Percentiles rank a stretch among this genome's conserved stretches.
phyloP scores from a whole-genome alignment of 2,888 invertebrate genomes.

The Quadriops clusia region DNA sequence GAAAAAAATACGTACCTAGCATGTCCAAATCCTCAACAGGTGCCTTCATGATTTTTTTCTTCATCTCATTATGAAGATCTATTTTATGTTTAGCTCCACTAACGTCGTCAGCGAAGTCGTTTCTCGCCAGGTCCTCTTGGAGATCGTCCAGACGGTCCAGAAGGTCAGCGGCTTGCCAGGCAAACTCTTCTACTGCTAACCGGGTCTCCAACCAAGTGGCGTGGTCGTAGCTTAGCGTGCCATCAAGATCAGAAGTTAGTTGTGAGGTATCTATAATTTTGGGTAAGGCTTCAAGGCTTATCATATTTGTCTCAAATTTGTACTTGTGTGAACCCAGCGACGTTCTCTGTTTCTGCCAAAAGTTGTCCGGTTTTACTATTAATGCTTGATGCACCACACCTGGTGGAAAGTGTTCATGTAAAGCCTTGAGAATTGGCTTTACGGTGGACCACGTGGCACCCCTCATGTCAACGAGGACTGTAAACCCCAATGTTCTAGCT shows the following conservation, averaged over 20 bases:
- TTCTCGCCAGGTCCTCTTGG: conserved; percentile 83
- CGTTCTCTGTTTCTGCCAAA: conserved; percentile 99
- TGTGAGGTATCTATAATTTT: conserved; percentile 90
- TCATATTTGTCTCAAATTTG: conserved; percentile 97
- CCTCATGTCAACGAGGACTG: conserved; percentile 95
- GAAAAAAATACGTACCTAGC: conserved; percentile 51
- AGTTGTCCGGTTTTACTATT: conserved; percentile 97
- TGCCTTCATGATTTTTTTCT: conserved; percentile 84
- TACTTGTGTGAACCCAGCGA: conserved; percentile 96
- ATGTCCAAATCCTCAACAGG: conserved; percentile 89
- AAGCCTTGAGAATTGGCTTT: conserved; percentile 93
- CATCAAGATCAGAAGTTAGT: conserved; percentile 88
- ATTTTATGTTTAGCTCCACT: conserved; percentile 83
- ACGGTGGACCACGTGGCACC: conserved; percentile 93
- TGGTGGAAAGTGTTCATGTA: conserved; percentile 91
- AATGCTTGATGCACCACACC: conserved; percentile 84
- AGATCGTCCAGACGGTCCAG: conserved; percentile 85
- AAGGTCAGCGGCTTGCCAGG: conserved; percentile 91
- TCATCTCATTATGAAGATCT: conserved; percentile 88
- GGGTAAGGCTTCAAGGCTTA: conserved; percentile 86
- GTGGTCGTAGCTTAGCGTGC: conserved; percentile 88
- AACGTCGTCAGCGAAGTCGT: conserved; percentile 91
- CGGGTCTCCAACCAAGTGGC: conserved; percentile 94
- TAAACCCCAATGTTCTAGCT: conserved; percentile 78
- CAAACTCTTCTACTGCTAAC: conserved; percentile 87